phyloP scores from a whole-genome alignment of 2,113 vertebrate genomes.

The Arizona elegans region DNA sequence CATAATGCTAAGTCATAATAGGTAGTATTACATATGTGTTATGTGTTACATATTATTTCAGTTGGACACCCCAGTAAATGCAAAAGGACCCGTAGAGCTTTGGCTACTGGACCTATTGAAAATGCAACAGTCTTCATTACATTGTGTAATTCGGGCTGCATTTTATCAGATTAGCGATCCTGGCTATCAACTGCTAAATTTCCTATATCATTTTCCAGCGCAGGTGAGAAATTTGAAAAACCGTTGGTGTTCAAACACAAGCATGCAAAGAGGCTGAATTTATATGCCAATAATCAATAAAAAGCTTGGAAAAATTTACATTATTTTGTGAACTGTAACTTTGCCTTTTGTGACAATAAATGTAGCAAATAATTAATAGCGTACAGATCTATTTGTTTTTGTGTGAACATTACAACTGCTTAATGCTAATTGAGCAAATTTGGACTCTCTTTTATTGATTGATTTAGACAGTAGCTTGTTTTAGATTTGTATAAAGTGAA shows the following conservation, averaged over 20 bases:
- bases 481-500: neutral
- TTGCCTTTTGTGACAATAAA: neutral
- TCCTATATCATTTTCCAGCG: conserved; percentile 79
- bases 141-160: conserved; percentile 77
- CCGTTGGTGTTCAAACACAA: neutral
- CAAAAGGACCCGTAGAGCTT: conserved; percentile 82
- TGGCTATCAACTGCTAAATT: conserved; percentile 76
- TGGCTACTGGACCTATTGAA: conserved; percentile 78
- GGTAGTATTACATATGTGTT: neutral
- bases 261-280: neutral
- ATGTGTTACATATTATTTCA: conserved; percentile 54
- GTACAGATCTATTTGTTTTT: neutral
- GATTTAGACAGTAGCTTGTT: neutral
- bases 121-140: conserved; percentile 78
- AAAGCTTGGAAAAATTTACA: neutral
- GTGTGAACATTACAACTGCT: neutral
- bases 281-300: neutral
- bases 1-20: neutral
- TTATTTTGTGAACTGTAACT: neutral
- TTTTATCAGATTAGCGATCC: conserved; percentile 77
- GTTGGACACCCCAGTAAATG: conserved; percentile 76
- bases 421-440: neutral
- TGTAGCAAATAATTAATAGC: neutral
- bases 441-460: neutral
- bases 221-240: conserved; percentile 70